Evolutionary conservation across 2,113 vertebrate species (phyloP).

Genomic region (Calyptomena viridis): DNA sequence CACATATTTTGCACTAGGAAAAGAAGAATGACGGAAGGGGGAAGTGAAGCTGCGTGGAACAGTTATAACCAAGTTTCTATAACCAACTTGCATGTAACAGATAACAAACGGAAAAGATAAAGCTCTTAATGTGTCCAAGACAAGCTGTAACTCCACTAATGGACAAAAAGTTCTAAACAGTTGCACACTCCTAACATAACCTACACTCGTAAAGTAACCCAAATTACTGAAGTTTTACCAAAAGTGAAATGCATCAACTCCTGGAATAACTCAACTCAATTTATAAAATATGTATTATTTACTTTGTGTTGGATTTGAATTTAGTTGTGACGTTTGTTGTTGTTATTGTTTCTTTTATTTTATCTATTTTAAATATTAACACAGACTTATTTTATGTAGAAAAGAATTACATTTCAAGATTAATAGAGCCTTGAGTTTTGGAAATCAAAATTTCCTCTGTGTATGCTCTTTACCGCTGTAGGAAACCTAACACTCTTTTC

Average conservation of each 20-base stretch:
- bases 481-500: not conserved
- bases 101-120: not conserved
- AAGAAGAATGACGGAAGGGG: fast-evolving
- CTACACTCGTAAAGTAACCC: not conserved
- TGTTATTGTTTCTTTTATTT: not conserved
- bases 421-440: not conserved
- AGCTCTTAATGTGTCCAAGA: not conserved
- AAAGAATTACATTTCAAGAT: not conserved
- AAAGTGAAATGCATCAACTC: not conserved
- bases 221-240: not conserved
- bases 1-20: not conserved
- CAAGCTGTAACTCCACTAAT: not conserved
- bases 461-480: not conserved
- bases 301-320: fast-evolving
- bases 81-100: not conserved
- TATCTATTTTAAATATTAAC: not conserved
- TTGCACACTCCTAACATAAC: not conserved
- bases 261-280: not conserved
- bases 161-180: not conserved
- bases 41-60: not conserved
- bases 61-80: not conserved
- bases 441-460: not conserved
- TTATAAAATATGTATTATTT: not conserved
- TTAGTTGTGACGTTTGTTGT: not conserved
- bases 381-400: not conserved